phyloP scores from a whole-genome alignment of 2,888 invertebrate species.

The Trypoxylon attenuatum region DNA sequence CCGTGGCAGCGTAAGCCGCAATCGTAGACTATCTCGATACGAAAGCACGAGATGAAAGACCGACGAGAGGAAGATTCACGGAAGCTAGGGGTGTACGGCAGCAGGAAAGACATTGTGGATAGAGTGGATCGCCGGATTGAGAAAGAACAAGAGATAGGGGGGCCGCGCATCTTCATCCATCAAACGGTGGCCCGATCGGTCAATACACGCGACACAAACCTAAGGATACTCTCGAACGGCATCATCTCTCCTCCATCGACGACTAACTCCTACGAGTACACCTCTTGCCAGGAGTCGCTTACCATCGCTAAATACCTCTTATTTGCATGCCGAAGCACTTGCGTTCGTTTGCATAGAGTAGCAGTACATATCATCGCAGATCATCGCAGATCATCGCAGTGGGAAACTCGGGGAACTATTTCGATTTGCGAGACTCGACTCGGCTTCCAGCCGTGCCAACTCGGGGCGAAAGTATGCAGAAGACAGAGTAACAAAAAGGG shows the following conservation, averaged over 20 bases:
- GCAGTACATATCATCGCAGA: too few relatives aligned
- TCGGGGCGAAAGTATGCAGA: too few relatives aligned
- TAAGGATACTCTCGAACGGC: constrained; percentile 66
- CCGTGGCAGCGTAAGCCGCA: too few relatives aligned
- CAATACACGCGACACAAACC: constrained; percentile 66
- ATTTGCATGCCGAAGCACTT: too few relatives aligned
- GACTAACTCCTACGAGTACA: constrained; percentile 29
- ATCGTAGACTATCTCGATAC: too few relatives aligned
- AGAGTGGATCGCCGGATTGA: constrained; percentile 59
- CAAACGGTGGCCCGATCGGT: constrained; percentile 67
- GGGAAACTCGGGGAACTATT: too few relatives aligned
- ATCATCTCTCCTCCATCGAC: constrained; percentile 62
- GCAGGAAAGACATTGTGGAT: constrained; percentile 33
- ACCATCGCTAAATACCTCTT: too few relatives aligned
- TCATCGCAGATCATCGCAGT: too few relatives aligned
- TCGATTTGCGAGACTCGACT: too few relatives aligned
- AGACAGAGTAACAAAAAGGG: too few relatives aligned
- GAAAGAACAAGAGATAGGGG: constrained; percentile 65
- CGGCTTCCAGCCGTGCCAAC: too few relatives aligned
- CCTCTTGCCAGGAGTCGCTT: constrained; percentile 40
- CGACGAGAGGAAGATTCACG: constrained; percentile 14
- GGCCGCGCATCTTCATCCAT: constrained; percentile 73
- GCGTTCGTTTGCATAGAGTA: too few relatives aligned
- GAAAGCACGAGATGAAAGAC: neutral
- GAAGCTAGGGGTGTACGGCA: constrained; percentile 14